Percentiles rank a stretch among this genome's conserved stretches.
These are phyloP conservation scores for Rhynchomys soricoides DNA, from an alignment of 2,113 vertebrate genomes.

Conservation along the genomic window DNA sequence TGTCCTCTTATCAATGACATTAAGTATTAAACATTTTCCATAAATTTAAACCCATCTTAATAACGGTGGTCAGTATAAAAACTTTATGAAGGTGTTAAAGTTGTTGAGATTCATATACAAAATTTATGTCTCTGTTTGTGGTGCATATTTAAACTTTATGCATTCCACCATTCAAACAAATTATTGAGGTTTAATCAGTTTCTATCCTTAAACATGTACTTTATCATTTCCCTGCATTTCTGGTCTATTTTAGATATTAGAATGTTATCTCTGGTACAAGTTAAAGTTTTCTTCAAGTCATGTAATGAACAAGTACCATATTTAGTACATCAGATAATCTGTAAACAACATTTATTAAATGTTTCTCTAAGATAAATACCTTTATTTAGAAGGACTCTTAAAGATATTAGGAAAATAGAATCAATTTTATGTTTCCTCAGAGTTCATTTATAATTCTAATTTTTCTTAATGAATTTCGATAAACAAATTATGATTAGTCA, in stretches of 20 bases:
- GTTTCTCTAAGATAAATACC: background rate
- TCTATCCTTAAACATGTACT: background rate
- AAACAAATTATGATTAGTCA: background rate
- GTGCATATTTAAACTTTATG: background rate
- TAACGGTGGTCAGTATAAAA: background rate
- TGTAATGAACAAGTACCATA: background rate
- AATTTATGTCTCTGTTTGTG: background rate
- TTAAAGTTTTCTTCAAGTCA: background rate
- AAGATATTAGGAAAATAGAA: background rate
- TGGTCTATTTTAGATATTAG: background rate
- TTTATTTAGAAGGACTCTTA: background rate
- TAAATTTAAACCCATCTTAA: conserved; percentile 37
- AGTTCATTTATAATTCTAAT: background rate
- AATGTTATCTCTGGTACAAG: background rate
- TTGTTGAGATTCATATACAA: background rate
- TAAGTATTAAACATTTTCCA: conserved; percentile 14
- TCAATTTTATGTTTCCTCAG: background rate
- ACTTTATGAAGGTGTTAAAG: background rate
- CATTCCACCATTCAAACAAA: background rate
- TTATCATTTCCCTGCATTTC: background rate
- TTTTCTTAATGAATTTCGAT: background rate
- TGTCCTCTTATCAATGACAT: conserved; percentile 66
- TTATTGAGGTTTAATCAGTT: background rate
- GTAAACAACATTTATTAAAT: background rate
- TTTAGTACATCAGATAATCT: background rate